A percentile compares a stretch with the other conserved stretches of the same genome.
Conservation (phyloP, 2,113 vertebrate genomes). For the Lepus europaeus region DNA sequence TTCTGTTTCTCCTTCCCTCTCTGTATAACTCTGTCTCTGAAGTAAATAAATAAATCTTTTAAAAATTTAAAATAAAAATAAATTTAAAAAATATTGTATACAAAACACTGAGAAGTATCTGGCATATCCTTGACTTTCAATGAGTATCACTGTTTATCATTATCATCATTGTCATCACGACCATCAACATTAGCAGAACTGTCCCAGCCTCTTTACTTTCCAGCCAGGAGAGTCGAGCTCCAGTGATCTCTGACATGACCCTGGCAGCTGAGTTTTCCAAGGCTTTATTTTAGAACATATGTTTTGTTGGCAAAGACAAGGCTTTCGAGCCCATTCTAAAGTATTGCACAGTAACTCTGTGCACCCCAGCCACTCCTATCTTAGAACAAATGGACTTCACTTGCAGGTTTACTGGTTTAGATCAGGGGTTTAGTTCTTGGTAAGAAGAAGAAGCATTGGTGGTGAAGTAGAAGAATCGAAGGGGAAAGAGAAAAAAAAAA, state of each 20-base stretch:
- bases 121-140: not conserved
- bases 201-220: not conserved
- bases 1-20: too few relatives aligned
- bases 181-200: not conserved
- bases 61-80: too few relatives aligned
- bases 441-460: not conserved
- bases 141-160: not conserved
- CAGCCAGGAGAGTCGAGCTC: not conserved
- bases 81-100: not conserved
- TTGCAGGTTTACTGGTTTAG: not conserved
- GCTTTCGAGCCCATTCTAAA: not conserved
- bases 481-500: fast-evolving
- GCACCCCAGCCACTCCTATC: not conserved
- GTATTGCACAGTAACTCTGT: not conserved
- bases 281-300: not conserved
- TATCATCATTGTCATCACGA: not conserved
- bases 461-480: not conserved
- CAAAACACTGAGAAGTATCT: not conserved
- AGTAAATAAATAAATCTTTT: too few relatives aligned
- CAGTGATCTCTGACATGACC: not conserved
- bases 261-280: not conserved
- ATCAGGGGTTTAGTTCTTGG: not conserved
- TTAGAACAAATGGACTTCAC: not conserved
- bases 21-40: too few relatives aligned
- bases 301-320: not conserved